Conservation (phyloP, 2,797 vertebrate genomes). For the Luscinia megarhynchos region DNA sequence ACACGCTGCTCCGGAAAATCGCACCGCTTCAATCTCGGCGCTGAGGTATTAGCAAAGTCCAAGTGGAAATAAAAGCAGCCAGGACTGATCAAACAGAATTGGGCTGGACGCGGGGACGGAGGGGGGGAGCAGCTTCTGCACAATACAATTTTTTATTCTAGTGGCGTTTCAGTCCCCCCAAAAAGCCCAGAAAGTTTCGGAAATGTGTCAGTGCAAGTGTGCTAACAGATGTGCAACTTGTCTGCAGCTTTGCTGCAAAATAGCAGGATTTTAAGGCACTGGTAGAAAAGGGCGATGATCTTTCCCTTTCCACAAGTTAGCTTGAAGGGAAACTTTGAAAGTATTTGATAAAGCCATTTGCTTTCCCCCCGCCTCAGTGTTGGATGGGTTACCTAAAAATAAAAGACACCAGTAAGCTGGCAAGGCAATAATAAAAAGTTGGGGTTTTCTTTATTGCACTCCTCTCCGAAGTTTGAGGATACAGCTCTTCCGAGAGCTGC, state of each 20-base stretch:
- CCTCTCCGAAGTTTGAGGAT: conserved; percentile 28
- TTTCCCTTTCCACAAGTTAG: conserved; percentile 2
- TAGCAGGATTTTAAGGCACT: not conserved
- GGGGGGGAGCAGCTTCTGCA: conserved; percentile 5
- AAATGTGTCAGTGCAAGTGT: conserved; percentile 21
- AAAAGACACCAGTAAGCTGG: not conserved
- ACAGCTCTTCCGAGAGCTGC: not conserved
- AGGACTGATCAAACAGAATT: conserved; percentile 57
- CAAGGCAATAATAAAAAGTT: not conserved
- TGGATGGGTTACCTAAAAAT: conserved; percentile 26
- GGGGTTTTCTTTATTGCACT: not conserved
- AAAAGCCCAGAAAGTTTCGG: conserved; percentile 22
- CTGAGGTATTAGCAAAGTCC: conserved; percentile 53
- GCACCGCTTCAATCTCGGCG: conserved; percentile 34
- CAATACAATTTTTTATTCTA: conserved; percentile 42
- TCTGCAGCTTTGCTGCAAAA: conserved; percentile 14
- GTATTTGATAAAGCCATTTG: not conserved
- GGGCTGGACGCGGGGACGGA: not conserved
- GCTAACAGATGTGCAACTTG: conserved; percentile 39
- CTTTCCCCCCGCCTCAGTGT: not conserved
- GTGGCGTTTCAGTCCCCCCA: not conserved
- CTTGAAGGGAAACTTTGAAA: conserved; percentile 32
- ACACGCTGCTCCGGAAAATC: conserved; percentile 20
- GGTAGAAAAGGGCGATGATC: not conserved
- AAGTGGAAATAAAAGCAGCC: conserved; percentile 50